These are phyloP conservation scores for Phalacrocorax pelagicus DNA, from an alignment of 2,113 vertebrate genomes.

Conservation along the genomic window DNA sequence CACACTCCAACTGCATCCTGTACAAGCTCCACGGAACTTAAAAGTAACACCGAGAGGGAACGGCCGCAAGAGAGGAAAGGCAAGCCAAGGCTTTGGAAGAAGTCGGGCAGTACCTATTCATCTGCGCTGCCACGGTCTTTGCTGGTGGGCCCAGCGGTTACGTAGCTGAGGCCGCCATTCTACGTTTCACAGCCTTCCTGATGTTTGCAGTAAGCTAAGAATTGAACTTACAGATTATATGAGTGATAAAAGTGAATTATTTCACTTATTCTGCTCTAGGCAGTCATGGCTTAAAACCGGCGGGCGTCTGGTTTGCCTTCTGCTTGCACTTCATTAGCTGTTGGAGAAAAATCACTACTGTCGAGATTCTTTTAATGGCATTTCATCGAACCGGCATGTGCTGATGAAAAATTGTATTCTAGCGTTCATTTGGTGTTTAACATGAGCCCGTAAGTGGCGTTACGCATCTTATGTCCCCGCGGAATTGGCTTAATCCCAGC, in stretches of 20 bases:
- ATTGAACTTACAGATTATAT: neutral
- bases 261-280: neutral
- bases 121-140: fast-evolving
- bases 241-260: neutral
- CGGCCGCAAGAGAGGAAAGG: neutral
- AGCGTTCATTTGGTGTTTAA: neutral
- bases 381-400: neutral
- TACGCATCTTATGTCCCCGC: neutral
- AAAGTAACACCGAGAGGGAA: constrained; percentile 47
- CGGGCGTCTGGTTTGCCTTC: neutral
- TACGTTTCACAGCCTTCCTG: neutral
- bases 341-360: neutral
- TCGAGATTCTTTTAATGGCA: neutral
- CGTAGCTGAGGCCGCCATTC: neutral
- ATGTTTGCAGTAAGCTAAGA: neutral
- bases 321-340: neutral
- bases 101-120: neutral
- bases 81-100: constrained; percentile 19
- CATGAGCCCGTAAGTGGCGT: neutral
- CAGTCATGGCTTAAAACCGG: neutral
- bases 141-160: neutral
- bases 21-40: constrained; percentile 49
- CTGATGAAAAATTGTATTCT: neutral
- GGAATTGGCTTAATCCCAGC: neutral
- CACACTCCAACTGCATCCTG: constrained; percentile 79